Evolutionary conservation across 1,140 invertebrate genomes (phyloP).

Genomic region (Neoseiulus cucumeris): DNA sequence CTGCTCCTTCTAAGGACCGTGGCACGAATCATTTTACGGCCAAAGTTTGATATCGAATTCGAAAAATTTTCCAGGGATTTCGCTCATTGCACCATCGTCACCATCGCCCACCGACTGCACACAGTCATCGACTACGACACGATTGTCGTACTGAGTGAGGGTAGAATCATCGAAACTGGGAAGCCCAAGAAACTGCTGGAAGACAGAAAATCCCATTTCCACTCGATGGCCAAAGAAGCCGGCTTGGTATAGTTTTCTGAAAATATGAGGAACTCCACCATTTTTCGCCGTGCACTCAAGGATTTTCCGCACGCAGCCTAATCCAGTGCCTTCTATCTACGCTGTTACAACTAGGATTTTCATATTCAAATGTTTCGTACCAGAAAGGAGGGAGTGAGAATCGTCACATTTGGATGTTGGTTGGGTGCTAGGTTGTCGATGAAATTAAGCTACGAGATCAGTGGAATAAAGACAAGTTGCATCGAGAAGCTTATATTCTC

Average conservation of each 20-base stretch:
- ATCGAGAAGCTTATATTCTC: too few species aligned
- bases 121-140: constrained; percentile 22
- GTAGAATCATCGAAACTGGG: constrained; percentile 18
- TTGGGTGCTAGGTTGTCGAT: too few species aligned
- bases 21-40: not conserved
- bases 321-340: too few species aligned
- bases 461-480: too few species aligned
- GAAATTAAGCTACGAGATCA: too few species aligned
- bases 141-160: constrained; percentile 18
- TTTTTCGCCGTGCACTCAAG: too few species aligned
- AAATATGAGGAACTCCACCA: too few species aligned
- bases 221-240: constrained; percentile 19
- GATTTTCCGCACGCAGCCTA: too few species aligned
- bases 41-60: not conserved
- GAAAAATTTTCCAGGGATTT: constrained; percentile 32
- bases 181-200: constrained; percentile 14
- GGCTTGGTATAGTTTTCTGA: constrained; percentile 12
- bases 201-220: constrained; percentile 16
- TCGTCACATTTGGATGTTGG: too few species aligned
- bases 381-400: too few species aligned
- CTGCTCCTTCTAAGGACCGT: not conserved
- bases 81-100: constrained; percentile 39
- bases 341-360: too few species aligned
- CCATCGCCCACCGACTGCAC: constrained; percentile 35
- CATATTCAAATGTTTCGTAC: too few species aligned